phyloP scores from a whole-genome alignment of 2,113 vertebrate species.

The Rhinolophus sinicus region DNA sequence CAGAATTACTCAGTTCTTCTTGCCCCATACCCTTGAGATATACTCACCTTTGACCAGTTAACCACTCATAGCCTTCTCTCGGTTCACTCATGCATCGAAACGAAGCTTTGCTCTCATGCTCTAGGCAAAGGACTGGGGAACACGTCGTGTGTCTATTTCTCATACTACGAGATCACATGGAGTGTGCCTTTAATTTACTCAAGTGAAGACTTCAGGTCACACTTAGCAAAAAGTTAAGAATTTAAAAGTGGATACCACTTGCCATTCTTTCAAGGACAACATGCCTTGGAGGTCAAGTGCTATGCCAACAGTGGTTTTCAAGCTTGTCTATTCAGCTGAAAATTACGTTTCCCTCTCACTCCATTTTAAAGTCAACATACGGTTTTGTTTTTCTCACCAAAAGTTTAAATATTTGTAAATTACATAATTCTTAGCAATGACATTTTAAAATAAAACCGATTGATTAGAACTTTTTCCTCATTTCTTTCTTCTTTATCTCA shows the following conservation, averaged over 20 bases:
- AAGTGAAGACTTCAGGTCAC: neutral
- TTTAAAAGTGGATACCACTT: neutral
- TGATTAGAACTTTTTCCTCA: neutral
- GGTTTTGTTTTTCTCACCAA: neutral
- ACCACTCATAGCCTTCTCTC: too few relatives aligned
- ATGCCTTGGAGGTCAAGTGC: neutral
- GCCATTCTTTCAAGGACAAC: neutral
- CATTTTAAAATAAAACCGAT: neutral
- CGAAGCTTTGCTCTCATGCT: neutral
- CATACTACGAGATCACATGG: neutral
- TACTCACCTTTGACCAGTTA: neutral
- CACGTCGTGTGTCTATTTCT: neutral
- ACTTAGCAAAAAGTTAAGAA: neutral
- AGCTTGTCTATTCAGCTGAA: neutral
- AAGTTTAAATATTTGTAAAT: constrained; percentile 28
- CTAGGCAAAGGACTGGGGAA: neutral
- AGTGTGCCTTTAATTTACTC: neutral
- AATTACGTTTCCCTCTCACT: neutral
- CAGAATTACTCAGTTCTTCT: neutral
- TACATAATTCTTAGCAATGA: neutral
- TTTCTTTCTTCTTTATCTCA: neutral
- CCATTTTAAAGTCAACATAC: neutral
- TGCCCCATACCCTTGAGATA: neutral
- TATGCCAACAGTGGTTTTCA: neutral
- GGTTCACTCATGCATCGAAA: neutral